Conservation (phyloP, 2,888 invertebrate species). For the Calliopum simillimum region DNA sequence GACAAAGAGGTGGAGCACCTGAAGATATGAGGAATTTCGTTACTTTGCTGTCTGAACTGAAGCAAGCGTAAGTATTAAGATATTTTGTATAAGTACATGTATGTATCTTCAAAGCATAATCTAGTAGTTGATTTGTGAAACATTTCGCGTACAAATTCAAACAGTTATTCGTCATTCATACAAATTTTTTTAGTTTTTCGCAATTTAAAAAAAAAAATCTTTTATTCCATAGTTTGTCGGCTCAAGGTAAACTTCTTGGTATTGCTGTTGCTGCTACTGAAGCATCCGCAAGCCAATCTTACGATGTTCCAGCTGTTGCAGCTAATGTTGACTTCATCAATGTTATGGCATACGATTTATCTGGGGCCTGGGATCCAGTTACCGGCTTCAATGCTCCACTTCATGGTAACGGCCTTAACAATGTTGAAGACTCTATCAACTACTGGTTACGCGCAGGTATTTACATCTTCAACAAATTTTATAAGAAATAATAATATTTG, state of each 20-base stretch:
- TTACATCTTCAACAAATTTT: neutral
- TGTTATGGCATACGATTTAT: slow-evolving; percentile 59
- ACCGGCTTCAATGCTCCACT: slow-evolving; percentile 55
- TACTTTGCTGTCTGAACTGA: slow-evolving; percentile 49
- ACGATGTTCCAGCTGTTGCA: slow-evolving; percentile 54
- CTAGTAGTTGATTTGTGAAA: too few species aligned
- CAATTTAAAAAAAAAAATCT: too few species aligned
- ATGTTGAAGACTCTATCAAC: slow-evolving; percentile 85
- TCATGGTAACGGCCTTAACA: slow-evolving; percentile 72
- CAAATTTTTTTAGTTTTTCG: too few species aligned
- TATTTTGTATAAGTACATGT: neutral
- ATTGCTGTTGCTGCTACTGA: slow-evolving; percentile 69
- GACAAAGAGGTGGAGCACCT: slow-evolving; percentile 60
- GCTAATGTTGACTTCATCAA: slow-evolving; percentile 55
- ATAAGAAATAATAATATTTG: neutral
- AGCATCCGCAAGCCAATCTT: slow-evolving; percentile 47
- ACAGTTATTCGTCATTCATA: too few species aligned
- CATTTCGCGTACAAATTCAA: too few species aligned
- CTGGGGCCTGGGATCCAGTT: slow-evolving; percentile 46
- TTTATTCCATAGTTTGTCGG: slow-evolving; percentile 43
- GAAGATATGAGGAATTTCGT: slow-evolving; percentile 38
- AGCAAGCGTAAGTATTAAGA: slow-evolving; percentile 48
- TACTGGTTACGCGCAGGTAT: slow-evolving; percentile 85
- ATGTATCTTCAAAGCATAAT: neutral
- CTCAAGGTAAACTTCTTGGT: slow-evolving; percentile 73